Percentiles rank a stretch among this genome's conserved stretches.
These are phyloP conservation scores for Sebastes schlegelii DNA, from an alignment of 2,113 vertebrate genomes.

Conservation along the genomic window DNA sequence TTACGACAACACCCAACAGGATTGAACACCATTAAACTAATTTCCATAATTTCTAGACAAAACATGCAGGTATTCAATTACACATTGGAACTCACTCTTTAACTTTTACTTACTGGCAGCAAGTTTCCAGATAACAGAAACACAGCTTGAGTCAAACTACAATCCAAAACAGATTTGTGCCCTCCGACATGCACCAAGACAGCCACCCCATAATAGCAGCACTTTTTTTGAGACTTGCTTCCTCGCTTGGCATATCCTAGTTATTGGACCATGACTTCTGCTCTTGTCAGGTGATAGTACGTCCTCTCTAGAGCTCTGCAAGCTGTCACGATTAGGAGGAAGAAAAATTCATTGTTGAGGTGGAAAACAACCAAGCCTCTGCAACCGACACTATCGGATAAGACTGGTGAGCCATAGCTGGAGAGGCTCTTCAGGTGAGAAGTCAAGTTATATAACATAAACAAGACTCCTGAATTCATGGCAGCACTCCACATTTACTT, in stretches of 20 bases:
- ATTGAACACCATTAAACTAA: not conserved
- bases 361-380: slow-evolving; percentile 24
- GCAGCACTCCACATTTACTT: slow-evolving; percentile 20
- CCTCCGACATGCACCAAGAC: slow-evolving; percentile 22
- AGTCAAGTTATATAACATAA: slow-evolving; percentile 33
- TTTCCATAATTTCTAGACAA: not conserved
- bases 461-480: slow-evolving; percentile 1
- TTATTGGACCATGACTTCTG: slow-evolving; percentile 53
- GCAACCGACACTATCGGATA: slow-evolving; percentile 26
- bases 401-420: slow-evolving; percentile 18
- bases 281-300: slow-evolving; percentile 40
- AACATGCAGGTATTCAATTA: not conserved
- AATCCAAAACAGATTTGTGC: slow-evolving; percentile 6
- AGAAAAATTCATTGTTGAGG: slow-evolving; percentile 28
- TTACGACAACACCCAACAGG: not conserved
- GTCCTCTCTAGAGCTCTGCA: slow-evolving; percentile 34
- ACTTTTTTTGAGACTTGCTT: slow-evolving; percentile 30
- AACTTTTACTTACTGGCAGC: not conserved
- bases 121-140: not conserved
- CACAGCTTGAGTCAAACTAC: not conserved
- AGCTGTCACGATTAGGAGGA: slow-evolving; percentile 44
- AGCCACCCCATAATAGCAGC: slow-evolving; percentile 18
- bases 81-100: not conserved
- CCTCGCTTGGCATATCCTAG: slow-evolving; percentile 30
- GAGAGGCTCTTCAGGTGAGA: slow-evolving; percentile 19